Conservation (phyloP, 2,888 invertebrate genomes). For the Folsomia manolachei region DNA sequence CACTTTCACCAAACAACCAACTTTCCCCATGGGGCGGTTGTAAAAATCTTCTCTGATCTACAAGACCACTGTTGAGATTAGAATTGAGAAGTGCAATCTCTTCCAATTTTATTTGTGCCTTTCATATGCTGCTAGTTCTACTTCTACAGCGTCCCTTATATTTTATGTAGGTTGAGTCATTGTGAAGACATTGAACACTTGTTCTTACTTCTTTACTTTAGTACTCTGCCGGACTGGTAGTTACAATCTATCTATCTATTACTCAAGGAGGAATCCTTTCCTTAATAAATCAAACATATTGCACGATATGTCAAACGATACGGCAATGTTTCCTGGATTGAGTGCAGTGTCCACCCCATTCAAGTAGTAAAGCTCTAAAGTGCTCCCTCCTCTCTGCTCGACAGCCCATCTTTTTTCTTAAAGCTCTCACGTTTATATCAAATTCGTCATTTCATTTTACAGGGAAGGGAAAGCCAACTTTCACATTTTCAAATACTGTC, state of each 20-base stretch:
- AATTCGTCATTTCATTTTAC: too few relatives aligned
- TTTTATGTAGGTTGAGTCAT: too few relatives aligned
- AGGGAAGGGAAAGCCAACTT: too few relatives aligned
- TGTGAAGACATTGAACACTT: not conserved
- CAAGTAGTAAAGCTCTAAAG: not conserved
- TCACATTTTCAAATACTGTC: not conserved
- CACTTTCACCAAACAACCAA: slow-evolving; percentile 15
- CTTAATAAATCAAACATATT: slow-evolving; percentile 14
- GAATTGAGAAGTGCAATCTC: slow-evolving; percentile 21
- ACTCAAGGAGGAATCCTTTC: not conserved
- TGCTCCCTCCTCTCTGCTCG: too few relatives aligned
- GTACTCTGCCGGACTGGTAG: too few relatives aligned
- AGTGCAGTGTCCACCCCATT: slow-evolving; percentile 20
- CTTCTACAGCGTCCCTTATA: too few relatives aligned
- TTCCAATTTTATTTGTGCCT: not conserved
- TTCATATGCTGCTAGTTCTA: not conserved
- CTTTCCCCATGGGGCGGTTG: slow-evolving; percentile 13
- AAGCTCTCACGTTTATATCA: not conserved
- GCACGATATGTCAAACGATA: slow-evolving; percentile 1
- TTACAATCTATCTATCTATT: too few relatives aligned
- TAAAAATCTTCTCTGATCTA: slow-evolving; percentile 19
- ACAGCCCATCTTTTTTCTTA: too few relatives aligned
- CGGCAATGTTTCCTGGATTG: slow-evolving; percentile 30
- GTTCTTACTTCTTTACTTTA: not conserved
- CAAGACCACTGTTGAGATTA: slow-evolving; percentile 5